phyloP scores from a whole-genome alignment of 1,140 invertebrate genomes.

The Neodiprion pinetum region DNA sequence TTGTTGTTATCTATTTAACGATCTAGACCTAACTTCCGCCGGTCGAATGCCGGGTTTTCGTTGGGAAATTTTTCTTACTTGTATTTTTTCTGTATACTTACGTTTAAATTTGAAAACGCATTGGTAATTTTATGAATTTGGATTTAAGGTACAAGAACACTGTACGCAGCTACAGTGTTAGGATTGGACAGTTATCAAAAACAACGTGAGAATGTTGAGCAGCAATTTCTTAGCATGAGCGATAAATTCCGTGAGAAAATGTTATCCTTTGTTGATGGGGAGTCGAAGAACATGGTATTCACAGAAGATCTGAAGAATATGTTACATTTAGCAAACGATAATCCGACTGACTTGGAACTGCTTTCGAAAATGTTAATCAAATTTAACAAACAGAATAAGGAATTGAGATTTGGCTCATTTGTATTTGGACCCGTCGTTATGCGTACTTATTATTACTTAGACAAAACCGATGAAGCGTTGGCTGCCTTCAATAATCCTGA shows the following conservation, averaged over 20 bases:
- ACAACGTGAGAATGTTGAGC: constrained; percentile 60
- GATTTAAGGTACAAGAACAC: constrained; percentile 39
- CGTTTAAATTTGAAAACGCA: neutral
- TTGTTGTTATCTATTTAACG: too few species aligned
- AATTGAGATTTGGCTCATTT: constrained; percentile 78
- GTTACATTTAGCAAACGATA: constrained; percentile 71
- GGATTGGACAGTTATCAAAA: constrained; percentile 68
- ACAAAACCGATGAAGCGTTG: constrained; percentile 73
- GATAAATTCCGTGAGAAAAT: constrained; percentile 75
- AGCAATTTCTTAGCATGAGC: constrained; percentile 66
- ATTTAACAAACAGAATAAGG: constrained; percentile 76
- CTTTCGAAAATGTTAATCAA: constrained; percentile 72
- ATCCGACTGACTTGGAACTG: constrained; percentile 69
- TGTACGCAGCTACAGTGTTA: constrained; percentile 65
- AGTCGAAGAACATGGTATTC: constrained; percentile 73
- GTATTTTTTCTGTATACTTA: neutral
- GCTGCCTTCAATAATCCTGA: constrained; percentile 69
- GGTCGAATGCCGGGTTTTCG: too few species aligned
- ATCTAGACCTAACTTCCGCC: too few species aligned
- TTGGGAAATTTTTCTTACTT: too few species aligned
- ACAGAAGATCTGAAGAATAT: constrained; percentile 87
- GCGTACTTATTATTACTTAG: constrained; percentile 76
- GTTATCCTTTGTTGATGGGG: constrained; percentile 64
- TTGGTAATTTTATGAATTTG: constrained; percentile 13
- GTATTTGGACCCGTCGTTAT: constrained; percentile 85